phyloP scores from a whole-genome alignment of 2,113 vertebrate species.

The Struthidea cinerea region DNA sequence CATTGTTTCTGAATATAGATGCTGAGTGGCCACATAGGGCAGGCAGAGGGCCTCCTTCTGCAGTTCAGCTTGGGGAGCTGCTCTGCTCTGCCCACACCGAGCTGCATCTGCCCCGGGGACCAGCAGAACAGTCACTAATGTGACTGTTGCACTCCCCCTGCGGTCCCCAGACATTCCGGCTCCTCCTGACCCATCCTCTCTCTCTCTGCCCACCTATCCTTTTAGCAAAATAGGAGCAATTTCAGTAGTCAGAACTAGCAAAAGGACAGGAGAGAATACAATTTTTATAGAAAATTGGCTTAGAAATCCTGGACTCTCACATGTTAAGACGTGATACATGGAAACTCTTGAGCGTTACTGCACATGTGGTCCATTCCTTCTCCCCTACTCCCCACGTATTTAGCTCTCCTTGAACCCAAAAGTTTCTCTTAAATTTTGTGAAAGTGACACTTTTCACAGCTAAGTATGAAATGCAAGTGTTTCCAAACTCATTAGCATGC shows the following conservation, averaged over 20 bases:
- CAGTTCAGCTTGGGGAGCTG: neutral
- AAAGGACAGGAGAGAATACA: neutral
- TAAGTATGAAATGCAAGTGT: neutral
- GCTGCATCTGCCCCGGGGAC: fast-evolving
- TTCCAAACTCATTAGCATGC: neutral
- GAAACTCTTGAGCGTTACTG: neutral
- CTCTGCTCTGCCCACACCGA: neutral
- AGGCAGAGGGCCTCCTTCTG: neutral
- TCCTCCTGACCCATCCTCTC: fast-evolving
- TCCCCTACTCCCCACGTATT: fast-evolving
- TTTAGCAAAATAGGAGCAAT: neutral
- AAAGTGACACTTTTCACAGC: neutral
- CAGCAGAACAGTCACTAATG: fast-evolving
- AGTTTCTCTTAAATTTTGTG: neutral
- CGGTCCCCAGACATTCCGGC: neutral
- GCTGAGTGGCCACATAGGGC: too few relatives aligned
- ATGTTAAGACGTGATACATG: neutral
- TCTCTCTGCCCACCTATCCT: too few relatives aligned
- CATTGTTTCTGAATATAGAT: neutral
- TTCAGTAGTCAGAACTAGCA: neutral
- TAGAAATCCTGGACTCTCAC: neutral
- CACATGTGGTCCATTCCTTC: neutral
- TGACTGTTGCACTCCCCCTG: neutral
- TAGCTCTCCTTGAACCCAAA: neutral
- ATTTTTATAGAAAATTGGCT: neutral